These are phyloP conservation scores for Hippopotamus amphibius DNA, from an alignment of 2,113 vertebrate species.

Conservation along the genomic window DNA sequence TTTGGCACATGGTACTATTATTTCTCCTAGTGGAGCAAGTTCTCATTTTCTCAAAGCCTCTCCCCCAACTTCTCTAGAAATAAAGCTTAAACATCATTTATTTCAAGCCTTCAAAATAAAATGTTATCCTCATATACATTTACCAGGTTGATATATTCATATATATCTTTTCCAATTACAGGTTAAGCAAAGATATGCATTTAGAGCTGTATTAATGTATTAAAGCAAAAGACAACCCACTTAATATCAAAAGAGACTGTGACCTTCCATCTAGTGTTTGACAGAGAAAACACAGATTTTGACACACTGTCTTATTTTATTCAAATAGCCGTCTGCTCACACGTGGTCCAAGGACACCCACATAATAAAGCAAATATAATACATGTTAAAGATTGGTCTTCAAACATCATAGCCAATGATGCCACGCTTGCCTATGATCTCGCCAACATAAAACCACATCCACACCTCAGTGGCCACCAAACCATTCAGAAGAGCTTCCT, in stretches of 20 bases:
- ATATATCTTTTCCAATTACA: slow-evolving; percentile 19
- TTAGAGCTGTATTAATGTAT: not conserved
- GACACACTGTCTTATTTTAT: slow-evolving; percentile 74
- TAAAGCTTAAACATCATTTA: not conserved
- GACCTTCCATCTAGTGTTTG: not conserved
- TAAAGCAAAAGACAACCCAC: not conserved
- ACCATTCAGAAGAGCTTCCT: slow-evolving; percentile 96
- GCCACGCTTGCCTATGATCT: slow-evolving; percentile 96
- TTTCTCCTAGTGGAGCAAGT: not conserved
- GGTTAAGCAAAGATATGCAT: not conserved
- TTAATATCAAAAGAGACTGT: not conserved
- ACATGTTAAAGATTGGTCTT: slow-evolving; percentile 76
- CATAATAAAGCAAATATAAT: not conserved
- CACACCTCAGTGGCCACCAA: slow-evolving; percentile 96
- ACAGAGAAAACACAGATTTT: slow-evolving; percentile 73
- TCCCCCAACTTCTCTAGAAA: not conserved
- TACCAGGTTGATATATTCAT: not conserved
- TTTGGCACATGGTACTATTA: not conserved
- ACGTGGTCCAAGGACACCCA: slow-evolving; percentile 76
- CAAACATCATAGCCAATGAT: slow-evolving; percentile 95
- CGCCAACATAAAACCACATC: slow-evolving; percentile 99
- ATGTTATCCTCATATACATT: not conserved
- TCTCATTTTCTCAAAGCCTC: not conserved
- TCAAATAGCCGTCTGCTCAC: slow-evolving; percentile 58
- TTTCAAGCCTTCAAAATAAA: slow-evolving; percentile 36